Percentiles rank a stretch among this genome's conserved stretches.
Evolutionary conservation across 2,888 invertebrate genomes (phyloP).

Genomic region (Syrphus vitripennis): DNA sequence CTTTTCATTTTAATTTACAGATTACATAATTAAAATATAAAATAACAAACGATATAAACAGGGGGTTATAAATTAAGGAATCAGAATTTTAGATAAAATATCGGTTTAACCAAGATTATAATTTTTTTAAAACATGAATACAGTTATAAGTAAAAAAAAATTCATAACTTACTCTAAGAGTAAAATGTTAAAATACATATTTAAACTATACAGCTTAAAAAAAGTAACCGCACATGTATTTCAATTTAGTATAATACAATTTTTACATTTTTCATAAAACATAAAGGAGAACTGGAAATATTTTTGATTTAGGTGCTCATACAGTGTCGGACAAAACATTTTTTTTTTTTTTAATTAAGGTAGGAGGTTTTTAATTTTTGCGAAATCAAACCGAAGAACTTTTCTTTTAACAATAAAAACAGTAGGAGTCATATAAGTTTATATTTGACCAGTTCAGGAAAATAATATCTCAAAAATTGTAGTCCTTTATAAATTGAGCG

Average conservation of each 20-base stretch:
- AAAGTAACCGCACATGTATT: constrained; percentile 1
- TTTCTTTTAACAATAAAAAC: no score
- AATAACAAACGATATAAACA: constrained; percentile 29
- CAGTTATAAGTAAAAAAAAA: not conserved
- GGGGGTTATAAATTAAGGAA: constrained; percentile 54
- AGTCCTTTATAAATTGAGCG: no score
- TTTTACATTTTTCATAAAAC: no score
- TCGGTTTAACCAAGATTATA: constrained; percentile 34
- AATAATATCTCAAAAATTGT: no score
- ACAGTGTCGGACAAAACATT: no score
- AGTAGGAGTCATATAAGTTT: no score
- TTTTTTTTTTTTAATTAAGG: no score
- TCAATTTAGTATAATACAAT: not conserved
- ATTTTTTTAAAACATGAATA: not conserved
- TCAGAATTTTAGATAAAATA: constrained; percentile 6
- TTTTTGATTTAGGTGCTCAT: no score
- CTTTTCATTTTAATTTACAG: constrained; percentile 25
- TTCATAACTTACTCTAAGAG: constrained; percentile 36
- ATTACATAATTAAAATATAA: constrained; percentile 10
- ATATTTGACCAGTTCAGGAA: no score
- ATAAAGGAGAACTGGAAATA: no score
- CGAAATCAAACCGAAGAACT: no score
- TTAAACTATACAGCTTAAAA: constrained; percentile 39
- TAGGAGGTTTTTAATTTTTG: no score
- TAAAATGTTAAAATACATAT: constrained; percentile 24